Conservation (phyloP, 1,140 invertebrate genomes). For the Semibalanus balanoides region DNA sequence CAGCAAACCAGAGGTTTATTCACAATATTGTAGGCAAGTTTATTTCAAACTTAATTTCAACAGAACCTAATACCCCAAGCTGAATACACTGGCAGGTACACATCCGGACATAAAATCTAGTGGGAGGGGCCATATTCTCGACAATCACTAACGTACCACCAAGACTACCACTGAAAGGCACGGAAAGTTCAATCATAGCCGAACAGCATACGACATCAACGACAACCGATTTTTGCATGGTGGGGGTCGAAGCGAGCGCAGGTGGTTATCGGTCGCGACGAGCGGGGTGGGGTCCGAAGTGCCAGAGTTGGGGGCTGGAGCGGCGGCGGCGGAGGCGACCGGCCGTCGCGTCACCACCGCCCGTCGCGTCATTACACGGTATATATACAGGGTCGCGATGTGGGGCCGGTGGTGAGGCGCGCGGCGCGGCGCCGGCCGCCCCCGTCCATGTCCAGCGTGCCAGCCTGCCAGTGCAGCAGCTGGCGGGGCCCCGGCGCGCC, state of each 20-base stretch:
- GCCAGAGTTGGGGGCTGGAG: too few relatives aligned
- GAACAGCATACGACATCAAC: background rate
- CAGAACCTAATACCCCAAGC: slow-evolving; percentile 1
- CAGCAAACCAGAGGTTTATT: background rate
- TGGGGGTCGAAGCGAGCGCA: too few relatives aligned
- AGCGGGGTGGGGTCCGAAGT: too few relatives aligned
- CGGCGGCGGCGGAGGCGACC: too few relatives aligned
- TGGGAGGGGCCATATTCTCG: background rate
- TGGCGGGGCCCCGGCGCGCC: too few relatives aligned
- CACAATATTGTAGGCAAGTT: slow-evolving; percentile 2
- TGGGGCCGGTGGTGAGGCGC: too few relatives aligned
- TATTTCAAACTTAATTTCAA: slow-evolving; percentile 3
- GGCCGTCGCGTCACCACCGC: too few relatives aligned
- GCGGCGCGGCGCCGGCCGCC: too few relatives aligned
- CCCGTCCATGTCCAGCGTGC: too few relatives aligned
- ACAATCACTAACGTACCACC: background rate
- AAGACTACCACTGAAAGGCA: background rate
- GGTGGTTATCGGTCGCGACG: background rate
- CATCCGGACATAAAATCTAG: background rate
- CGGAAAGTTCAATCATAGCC: slow-evolving; percentile 1
- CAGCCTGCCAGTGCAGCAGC: too few relatives aligned
- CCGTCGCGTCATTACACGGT: background rate
- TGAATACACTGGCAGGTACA: background rate
- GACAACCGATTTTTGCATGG: background rate
- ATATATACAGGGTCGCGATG: background rate